phyloP scores from a whole-genome alignment of 2,113 vertebrate species.

The Notechis scutatus region DNA sequence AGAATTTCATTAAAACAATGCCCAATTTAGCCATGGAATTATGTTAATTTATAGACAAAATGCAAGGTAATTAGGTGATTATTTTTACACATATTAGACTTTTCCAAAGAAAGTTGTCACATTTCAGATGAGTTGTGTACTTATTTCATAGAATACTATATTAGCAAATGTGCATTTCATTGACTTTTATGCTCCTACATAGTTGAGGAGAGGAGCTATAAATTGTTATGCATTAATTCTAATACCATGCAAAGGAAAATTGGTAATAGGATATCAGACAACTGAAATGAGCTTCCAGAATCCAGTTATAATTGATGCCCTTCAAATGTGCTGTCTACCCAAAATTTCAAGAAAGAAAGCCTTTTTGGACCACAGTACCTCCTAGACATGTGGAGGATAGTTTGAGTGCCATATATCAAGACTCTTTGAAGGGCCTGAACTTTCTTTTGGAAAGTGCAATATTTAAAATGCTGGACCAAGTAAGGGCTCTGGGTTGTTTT shows the following conservation, averaged over 20 bases:
- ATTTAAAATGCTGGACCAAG: neutral
- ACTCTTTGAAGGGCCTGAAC: neutral
- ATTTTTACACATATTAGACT: conserved; percentile 7
- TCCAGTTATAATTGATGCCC: neutral
- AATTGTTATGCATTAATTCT: conserved; percentile 2
- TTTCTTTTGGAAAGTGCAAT: neutral
- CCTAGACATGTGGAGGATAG: neutral
- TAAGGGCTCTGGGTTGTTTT: neutral
- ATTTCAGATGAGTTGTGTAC: neutral
- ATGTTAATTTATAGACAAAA: conserved; percentile 4
- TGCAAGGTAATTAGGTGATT: neutral
- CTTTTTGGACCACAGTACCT: neutral
- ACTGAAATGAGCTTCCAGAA: neutral
- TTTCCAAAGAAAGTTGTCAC: conserved; percentile 18
- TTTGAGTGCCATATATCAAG: neutral
- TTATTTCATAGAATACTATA: neutral
- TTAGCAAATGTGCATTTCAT: neutral
- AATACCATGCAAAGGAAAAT: neutral
- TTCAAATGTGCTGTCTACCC: neutral
- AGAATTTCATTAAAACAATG: conserved; percentile 26
- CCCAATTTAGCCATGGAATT: conserved; percentile 7
- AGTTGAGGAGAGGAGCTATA: neutral
- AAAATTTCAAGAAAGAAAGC: neutral
- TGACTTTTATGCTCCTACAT: neutral
- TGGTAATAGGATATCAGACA: neutral